Base-by-base conservation (phyloP, 2,888 invertebrate genomes). In the Charanyca ferruginea region DNA sequence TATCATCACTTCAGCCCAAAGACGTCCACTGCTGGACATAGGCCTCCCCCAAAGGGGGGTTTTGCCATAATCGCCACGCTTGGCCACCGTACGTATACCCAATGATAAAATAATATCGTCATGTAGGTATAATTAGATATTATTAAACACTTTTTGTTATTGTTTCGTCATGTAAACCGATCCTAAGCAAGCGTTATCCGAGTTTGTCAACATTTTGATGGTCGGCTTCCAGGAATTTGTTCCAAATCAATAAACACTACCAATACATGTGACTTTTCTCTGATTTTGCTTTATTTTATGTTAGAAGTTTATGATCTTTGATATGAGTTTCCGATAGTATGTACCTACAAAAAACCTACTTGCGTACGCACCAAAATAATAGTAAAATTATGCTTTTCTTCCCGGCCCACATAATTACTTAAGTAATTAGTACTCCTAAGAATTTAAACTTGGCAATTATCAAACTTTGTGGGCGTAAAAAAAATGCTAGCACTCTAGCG, bases 231-330 rank as follows among this genome's bases (percentile, higher is more conserved):
- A 80, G 58, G 84, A 78, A 85, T 85, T 79, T 71, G 81, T 80
- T 84, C 80, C 76, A 73, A 87, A 86, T 87, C 87, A 83, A 87
- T 88, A 87, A 66, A 73, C 66, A 72, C 38, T 54, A 59, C 41
- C 13, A n/a, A 8, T 16, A 58, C 63, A 66, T 59, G 49, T 64
- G 57, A 44, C 51, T 62, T 54, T 42, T 7, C 59, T 68, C 45
- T 64, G 49, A 18, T 52, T 45, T n/a, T 63, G 4, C 16, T 45
- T 18, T 11, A 51, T 54, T 44, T 52, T 49, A 22, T 41, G 7
- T 28, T 28, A n/a, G 23, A 38, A 18, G n/a, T 32, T 23, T 18
- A 18, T 28, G 16, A 22, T 32, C n/a, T 32, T 32, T 16, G 3
- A 5, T 16, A 16, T 13, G 8, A 42, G n/a, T 42, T 42, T 42